Conservation (phyloP, 37 sponge, comb jelly and placozoan species). For the Mnemiopsis leidyi region DNA sequence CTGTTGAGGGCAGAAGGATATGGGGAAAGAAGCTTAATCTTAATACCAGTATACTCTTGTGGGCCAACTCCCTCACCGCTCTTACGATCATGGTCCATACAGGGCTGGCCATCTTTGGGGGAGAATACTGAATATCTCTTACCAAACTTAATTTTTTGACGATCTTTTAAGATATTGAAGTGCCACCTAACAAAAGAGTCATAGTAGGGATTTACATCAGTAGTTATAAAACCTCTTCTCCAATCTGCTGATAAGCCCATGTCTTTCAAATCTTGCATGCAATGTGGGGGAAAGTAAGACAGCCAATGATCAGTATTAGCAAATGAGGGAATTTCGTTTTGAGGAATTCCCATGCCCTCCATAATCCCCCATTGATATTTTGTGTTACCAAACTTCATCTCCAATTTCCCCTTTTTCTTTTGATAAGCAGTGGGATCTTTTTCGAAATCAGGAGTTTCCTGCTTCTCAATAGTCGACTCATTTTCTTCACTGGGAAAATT, state of each 20-base stretch:
- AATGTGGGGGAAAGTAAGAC: conserved; percentile 85
- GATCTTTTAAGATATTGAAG: conserved; percentile 83
- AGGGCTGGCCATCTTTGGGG: conserved; percentile 88
- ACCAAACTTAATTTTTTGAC: conserved; percentile 92
- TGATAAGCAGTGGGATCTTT: conserved; percentile 31
- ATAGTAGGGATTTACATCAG: conserved; percentile 96
- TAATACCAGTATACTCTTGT: conserved; percentile 98
- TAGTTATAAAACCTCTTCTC: conserved; percentile 97
- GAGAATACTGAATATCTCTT: conserved; percentile 95
- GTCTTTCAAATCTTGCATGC: conserved; percentile 76
- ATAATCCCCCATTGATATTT: conserved; percentile 96
- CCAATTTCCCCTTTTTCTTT: conserved; percentile 87
- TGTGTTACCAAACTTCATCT: conserved; percentile 75
- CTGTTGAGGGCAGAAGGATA: conserved; percentile 68
- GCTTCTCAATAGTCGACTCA: conserved; percentile 20
- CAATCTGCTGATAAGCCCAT: conserved; percentile 92
- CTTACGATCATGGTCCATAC: conserved; percentile 97
- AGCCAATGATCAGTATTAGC: conserved; percentile 90
- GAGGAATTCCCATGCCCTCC: conserved; percentile 76
- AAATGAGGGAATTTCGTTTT: conserved; percentile 88
- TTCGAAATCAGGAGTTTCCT: conserved; percentile 28
- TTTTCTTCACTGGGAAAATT: conserved; percentile 73
- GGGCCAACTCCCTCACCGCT: conserved; percentile 97
- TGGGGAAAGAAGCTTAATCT: conserved; percentile 83
- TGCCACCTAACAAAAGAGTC: conserved; percentile 99